A percentile compares a stretch with the other conserved stretches of the same genome.
Conservation (phyloP, 2,888 invertebrate genomes). For the Eumerus sabulonum region DNA sequence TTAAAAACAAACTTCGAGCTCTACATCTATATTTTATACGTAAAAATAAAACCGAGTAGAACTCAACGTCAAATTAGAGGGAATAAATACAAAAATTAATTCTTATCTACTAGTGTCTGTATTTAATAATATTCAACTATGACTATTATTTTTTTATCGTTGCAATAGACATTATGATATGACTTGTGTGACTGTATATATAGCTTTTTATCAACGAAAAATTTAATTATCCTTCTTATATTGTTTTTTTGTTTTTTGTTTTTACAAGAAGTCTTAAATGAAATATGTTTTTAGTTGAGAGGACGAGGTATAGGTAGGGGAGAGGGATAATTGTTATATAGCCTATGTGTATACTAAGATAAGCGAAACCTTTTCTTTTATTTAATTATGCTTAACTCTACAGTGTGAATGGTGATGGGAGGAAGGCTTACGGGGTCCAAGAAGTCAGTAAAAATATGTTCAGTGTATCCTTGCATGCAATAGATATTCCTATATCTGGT, state of each 20-base stretch:
- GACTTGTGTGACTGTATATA: slow-evolving; percentile 68
- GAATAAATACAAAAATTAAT: slow-evolving; percentile 35
- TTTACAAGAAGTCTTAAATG: slow-evolving; percentile 10
- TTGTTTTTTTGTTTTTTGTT: too few relatives aligned
- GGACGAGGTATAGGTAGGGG: slow-evolving; percentile 20
- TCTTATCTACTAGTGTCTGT: slow-evolving; percentile 63
- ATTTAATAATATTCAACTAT: slow-evolving; percentile 58
- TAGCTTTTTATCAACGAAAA: slow-evolving; percentile 55
- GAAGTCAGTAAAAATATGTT: slow-evolving; percentile 68
- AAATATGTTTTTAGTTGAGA: slow-evolving; percentile 20
- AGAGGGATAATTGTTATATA: slow-evolving; percentile 23
- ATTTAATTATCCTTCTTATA: too few relatives aligned
- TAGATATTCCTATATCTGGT: too few relatives aligned
- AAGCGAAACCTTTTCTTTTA: slow-evolving; percentile 75
- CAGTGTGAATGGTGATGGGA: slow-evolving; percentile 35
- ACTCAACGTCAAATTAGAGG: too few relatives aligned
- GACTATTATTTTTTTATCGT: slow-evolving; percentile 69
- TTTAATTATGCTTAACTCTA: slow-evolving; percentile 56
- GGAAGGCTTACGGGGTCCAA: slow-evolving; percentile 33
- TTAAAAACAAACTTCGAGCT: slow-evolving; percentile 15
- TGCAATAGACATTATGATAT: slow-evolving; percentile 72
- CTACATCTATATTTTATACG: slow-evolving; percentile 27
- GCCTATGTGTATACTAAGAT: slow-evolving; percentile 53
- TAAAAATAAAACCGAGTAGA: slow-evolving; percentile 30
- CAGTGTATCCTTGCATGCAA: too few relatives aligned